Evolutionary conservation across 2,797 vertebrate genomes (phyloP).

Genomic region (Geotrypetes seraphini): DNA sequence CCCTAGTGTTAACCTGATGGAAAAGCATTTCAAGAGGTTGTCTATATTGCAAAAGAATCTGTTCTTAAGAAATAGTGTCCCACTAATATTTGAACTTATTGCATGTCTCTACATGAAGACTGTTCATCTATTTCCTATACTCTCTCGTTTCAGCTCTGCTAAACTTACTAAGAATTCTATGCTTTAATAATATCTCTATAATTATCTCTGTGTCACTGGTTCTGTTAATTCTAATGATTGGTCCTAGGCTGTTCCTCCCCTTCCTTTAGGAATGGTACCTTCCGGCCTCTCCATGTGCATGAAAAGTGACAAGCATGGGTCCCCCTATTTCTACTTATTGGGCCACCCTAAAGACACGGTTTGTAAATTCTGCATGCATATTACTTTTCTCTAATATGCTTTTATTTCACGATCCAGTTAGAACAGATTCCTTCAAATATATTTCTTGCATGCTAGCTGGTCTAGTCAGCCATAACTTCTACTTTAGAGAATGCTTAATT

Average conservation of each 20-base stretch:
- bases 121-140: slow-evolving; percentile 45
- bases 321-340: slow-evolving; percentile 99
- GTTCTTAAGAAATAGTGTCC: slow-evolving; percentile 26
- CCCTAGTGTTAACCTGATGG: slow-evolving; percentile 25
- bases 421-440: slow-evolving; percentile 30
- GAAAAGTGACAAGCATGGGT: slow-evolving; percentile 99
- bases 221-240: slow-evolving; percentile 98
- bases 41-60: slow-evolving; percentile 18
- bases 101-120: slow-evolving; percentile 52
- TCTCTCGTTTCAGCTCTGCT: slow-evolving; percentile 51
- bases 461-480: slow-evolving; percentile 17
- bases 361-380: slow-evolving; percentile 90
- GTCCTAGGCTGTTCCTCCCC: slow-evolving; percentile 99
- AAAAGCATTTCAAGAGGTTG: slow-evolving; percentile 48
- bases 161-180: slow-evolving; percentile 67
- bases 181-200: slow-evolving; percentile 74
- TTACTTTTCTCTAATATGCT: slow-evolving; percentile 63
- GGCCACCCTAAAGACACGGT: slow-evolving; percentile 99
- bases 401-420: slow-evolving; percentile 40
- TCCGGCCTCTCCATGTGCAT: slow-evolving; percentile 99
- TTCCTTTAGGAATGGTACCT: slow-evolving; percentile 99
- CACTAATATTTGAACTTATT: slow-evolving; percentile 55
- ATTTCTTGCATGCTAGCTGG: slow-evolving; percentile 27
- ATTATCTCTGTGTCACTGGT: slow-evolving; percentile 79
- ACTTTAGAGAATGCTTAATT: not conserved